These are phyloP conservation scores for Dermatemys mawii DNA, from an alignment of 2,113 vertebrate genomes.

Conservation along the genomic window DNA sequence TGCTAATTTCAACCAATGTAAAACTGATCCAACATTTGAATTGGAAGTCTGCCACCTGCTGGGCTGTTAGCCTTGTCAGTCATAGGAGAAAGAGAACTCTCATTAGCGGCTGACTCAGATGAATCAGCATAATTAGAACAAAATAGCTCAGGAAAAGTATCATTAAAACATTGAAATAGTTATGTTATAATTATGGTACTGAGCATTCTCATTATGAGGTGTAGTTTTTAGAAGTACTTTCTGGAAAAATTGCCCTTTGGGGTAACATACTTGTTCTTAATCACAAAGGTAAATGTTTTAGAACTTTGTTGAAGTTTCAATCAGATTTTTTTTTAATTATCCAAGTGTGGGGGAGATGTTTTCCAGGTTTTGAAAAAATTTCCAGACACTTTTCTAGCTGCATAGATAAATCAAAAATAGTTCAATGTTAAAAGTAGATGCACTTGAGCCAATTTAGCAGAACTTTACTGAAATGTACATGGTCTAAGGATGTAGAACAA, in stretches of 20 bases:
- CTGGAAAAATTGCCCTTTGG: neutral
- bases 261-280: neutral
- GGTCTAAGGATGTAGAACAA: neutral
- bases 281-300: neutral
- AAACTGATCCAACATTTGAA: neutral
- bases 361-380: neutral
- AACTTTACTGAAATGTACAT: neutral
- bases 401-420: neutral
- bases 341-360: neutral
- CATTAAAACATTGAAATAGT: neutral
- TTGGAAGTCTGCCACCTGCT: neutral
- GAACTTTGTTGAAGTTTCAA: neutral
- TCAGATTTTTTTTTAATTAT: neutral
- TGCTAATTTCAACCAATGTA: neutral
- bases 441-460: neutral
- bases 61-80: neutral
- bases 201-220: neutral
- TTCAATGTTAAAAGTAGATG: neutral
- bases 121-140: neutral
- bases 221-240: neutral
- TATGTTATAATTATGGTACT: neutral
- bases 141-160: neutral
- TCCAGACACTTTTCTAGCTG: neutral
- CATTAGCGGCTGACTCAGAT: neutral
- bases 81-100: neutral